These are phyloP conservation scores for Hyperoplus lanceolatus DNA, from an alignment of 2,797 vertebrate species.

Conservation along the genomic window DNA sequence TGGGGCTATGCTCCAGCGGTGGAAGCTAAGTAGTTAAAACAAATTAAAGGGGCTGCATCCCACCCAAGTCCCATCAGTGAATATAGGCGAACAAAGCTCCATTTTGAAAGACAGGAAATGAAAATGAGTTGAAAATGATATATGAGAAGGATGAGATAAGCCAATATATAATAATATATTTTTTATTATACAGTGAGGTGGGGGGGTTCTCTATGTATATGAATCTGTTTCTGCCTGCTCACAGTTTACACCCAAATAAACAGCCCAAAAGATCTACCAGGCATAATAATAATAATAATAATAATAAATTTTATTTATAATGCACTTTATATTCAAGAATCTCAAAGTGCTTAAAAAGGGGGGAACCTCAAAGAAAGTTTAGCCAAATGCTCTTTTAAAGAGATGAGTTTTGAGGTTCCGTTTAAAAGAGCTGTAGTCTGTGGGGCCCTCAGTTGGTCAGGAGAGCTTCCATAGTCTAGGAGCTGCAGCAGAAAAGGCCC, in stretches of 20 bases:
- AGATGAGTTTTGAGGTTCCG: no score
- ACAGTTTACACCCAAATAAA: neutral
- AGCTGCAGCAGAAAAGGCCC: no score
- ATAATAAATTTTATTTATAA: no score
- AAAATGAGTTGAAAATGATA: conserved; percentile 9
- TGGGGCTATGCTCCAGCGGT: conserved; percentile 25
- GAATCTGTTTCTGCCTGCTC: neutral
- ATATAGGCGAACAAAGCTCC: neutral
- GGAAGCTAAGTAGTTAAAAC: conserved; percentile 42
- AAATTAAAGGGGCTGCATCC: neutral
- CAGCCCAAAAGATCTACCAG: conserved; percentile 32
- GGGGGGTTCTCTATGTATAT: no score
- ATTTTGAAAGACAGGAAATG: conserved; percentile 6
- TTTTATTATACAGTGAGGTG: neutral
- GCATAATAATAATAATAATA: no score
- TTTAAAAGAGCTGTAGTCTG: no score
- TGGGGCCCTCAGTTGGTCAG: no score
- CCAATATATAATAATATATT: neutral
- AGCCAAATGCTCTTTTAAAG: no score
- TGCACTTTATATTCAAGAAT: no score
- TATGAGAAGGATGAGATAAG: conserved; percentile 3
- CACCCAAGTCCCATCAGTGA: neutral
- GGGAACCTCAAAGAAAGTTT: no score
- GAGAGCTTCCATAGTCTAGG: no score
- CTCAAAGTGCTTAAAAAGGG: no score